phyloP scores from a whole-genome alignment of 2,888 invertebrate genomes.

The Electrophaes corylata region DNA sequence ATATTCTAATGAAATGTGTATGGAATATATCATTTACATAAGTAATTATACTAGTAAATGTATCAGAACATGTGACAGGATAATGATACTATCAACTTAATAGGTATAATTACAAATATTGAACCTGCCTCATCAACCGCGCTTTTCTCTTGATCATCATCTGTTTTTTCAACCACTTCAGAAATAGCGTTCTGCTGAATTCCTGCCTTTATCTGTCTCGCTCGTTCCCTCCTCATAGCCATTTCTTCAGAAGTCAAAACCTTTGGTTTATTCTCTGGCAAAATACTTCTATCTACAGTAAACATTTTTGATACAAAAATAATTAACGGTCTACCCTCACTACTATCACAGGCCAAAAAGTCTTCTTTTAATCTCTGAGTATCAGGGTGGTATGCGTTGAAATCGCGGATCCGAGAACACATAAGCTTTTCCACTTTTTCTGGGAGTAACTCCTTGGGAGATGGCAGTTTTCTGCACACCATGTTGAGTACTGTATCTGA shows the following conservation, averaged over 20 bases:
- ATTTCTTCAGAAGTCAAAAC: constrained; percentile 91
- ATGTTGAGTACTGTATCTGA: constrained; percentile 92
- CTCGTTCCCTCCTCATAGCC: constrained; percentile 86
- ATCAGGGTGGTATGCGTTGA: constrained; percentile 87
- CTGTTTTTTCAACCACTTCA: constrained; percentile 46
- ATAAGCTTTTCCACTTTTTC: constrained; percentile 93
- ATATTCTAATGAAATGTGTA: no score
- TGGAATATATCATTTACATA: no score
- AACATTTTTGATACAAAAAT: constrained; percentile 96
- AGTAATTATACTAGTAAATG: no score
- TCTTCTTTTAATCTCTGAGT: constrained; percentile 89
- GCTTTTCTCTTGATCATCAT: constrained; percentile 56
- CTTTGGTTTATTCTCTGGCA: constrained; percentile 92
- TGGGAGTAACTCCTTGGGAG: constrained; percentile 89
- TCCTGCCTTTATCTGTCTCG: constrained; percentile 87
- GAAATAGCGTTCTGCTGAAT: constrained; percentile 62
- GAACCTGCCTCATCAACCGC: constrained; percentile 63
- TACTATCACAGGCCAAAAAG: constrained; percentile 87
- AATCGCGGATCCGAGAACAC: constrained; percentile 88
- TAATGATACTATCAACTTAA: no score
- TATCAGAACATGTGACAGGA: no score
- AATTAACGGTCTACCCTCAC: constrained; percentile 86
- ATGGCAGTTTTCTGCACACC: constrained; percentile 92
- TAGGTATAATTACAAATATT: background rate
- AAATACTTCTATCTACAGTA: constrained; percentile 88